A percentile compares a stretch with the other conserved stretches of the same genome.
Conservation (phyloP, 2,797 vertebrate genomes). For the Leptodactylus fallax region DNA sequence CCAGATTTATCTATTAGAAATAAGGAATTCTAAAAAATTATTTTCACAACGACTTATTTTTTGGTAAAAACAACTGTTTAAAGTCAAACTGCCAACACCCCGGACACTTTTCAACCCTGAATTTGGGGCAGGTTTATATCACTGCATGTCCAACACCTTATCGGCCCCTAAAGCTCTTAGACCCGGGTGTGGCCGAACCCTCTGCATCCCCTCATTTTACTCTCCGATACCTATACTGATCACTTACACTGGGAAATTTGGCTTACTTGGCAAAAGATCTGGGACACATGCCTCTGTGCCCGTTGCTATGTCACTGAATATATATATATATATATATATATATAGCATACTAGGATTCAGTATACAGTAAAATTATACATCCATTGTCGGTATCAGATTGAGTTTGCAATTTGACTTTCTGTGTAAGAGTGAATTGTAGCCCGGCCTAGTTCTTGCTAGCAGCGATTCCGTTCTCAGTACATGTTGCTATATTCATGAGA, state of each 20-base stretch:
- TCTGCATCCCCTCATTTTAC: too few relatives aligned
- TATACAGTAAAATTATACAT: background rate
- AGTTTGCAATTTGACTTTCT: background rate
- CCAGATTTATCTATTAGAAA: too few relatives aligned
- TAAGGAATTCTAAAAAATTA: too few relatives aligned
- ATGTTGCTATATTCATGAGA: conserved; percentile 14
- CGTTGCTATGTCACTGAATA: background rate
- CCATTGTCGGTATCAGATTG: background rate
- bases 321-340: background rate
- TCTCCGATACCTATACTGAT: background rate
- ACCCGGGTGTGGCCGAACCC: too few relatives aligned
- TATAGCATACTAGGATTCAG: background rate
- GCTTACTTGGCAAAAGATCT: too few relatives aligned
- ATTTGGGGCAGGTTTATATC: too few relatives aligned
- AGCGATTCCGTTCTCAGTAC: conserved; percentile 7
- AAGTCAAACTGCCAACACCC: too few relatives aligned
- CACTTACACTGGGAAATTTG: background rate
- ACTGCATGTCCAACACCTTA: too few relatives aligned
- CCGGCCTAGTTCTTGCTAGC: background rate
- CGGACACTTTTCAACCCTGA: too few relatives aligned
- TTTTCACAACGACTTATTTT: too few relatives aligned
- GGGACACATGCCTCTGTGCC: background rate
- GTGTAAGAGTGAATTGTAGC: background rate
- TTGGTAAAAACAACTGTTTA: too few relatives aligned
- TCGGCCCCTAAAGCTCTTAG: too few relatives aligned